These are phyloP conservation scores for Nomada fabriciana DNA, from an alignment of 2,888 invertebrate species.

Conservation along the genomic window DNA sequence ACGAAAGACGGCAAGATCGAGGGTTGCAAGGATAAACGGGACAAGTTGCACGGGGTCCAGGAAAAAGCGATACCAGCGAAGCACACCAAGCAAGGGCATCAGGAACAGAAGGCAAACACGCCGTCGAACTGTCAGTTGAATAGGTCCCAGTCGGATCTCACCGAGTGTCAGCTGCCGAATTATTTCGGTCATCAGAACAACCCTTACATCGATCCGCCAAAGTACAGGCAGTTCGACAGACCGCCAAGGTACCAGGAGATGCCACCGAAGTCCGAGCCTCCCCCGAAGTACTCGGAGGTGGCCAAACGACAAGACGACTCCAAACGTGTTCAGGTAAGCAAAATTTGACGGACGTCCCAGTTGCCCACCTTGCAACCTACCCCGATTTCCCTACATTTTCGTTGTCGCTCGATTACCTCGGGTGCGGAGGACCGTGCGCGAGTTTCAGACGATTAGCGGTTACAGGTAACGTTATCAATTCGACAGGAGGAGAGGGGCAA, in stretches of 20 bases:
- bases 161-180: constrained; percentile 72
- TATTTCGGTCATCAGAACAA: constrained; percentile 73
- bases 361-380: too few relatives aligned
- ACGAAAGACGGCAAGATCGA: constrained; percentile 70
- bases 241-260: constrained; percentile 81
- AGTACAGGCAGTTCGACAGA: constrained; percentile 79
- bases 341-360: not conserved
- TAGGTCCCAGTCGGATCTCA: constrained; percentile 71
- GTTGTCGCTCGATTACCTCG: not conserved
- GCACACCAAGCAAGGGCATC: constrained; percentile 58
- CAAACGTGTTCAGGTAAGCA: constrained; percentile 76
- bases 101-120: constrained; percentile 73
- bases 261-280: constrained; percentile 78
- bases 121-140: constrained; percentile 66
- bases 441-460: constrained; percentile 35
- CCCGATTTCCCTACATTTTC: not conserved
- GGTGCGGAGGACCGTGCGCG: not conserved
- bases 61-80: constrained; percentile 64
- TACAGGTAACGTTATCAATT: constrained; percentile 65
- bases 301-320: constrained; percentile 77
- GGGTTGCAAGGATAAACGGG: constrained; percentile 67
- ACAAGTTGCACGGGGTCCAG: constrained; percentile 54
- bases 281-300: constrained; percentile 80
- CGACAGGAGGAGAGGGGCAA: constrained; percentile 72
- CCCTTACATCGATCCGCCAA: constrained; percentile 77